These are phyloP conservation scores for Panagrolaimus sp. DNA, from an alignment of 1,140 invertebrate genomes.

Conservation along the genomic window DNA sequence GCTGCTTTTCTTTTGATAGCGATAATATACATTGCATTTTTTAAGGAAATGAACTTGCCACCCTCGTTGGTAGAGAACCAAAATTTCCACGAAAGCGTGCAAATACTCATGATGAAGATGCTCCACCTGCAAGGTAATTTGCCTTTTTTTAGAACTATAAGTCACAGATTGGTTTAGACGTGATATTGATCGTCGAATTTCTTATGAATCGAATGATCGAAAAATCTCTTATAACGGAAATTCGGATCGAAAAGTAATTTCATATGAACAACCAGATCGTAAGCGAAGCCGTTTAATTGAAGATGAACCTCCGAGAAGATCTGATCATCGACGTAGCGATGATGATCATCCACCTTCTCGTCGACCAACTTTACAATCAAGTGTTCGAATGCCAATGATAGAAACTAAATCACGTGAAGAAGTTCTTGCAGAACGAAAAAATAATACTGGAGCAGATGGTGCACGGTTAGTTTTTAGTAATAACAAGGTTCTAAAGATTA, in stretches of 20 bases:
- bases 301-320: not conserved
- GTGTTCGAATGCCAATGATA: conserved; percentile 40
- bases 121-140: not conserved
- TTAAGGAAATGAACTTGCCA: not conserved
- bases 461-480: conserved; percentile 28
- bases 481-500: not conserved
- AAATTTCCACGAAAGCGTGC: conserved; percentile 7
- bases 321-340: not conserved
- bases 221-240: too few species aligned
- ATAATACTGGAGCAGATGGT: conserved; percentile 31
- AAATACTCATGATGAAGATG: not conserved
- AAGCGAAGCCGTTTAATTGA: not conserved
- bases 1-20: too few species aligned
- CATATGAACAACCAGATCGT: not conserved
- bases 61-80: not conserved
- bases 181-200: not conserved
- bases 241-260: not conserved
- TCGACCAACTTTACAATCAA: conserved; percentile 24
- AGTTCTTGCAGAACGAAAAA: conserved; percentile 37
- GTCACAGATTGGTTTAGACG: not conserved
- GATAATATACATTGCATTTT: too few species aligned
- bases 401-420: conserved; percentile 43
- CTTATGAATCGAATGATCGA: not conserved
- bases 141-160: not conserved
- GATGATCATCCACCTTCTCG: not conserved